Evolutionary conservation across 2,888 invertebrate species (phyloP), one percentile per base, ranked within the genome.

Genomic region (Cheilosia urbana): DNA sequence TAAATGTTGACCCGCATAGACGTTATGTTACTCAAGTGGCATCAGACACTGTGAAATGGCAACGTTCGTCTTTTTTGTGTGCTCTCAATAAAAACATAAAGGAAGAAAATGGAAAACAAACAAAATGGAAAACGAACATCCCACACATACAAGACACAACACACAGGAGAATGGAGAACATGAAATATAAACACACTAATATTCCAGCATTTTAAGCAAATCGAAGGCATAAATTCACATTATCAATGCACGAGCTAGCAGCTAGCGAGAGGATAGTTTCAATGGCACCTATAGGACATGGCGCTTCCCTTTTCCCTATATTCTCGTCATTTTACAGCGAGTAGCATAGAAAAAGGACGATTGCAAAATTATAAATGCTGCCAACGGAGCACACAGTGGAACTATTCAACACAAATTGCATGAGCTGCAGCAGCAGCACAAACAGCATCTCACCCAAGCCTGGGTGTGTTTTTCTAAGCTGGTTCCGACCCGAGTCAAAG

Each of bases 221-320:
- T 85, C 81, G 76, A 81, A 81, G 81, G 62, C 76, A 90, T 89
- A 90, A 90, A 91, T 89, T 90, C 89, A 89, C 90, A 91, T 91
- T 91, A 91, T 89, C 90, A 91, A 91, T 91, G 91, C 91, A 91
- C 91, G 91, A 91, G 88, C 90, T 90, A 71, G 75, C 79, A 79
- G 19, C 57, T 69, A 84, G 63, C 73, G 68, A 75, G 73, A 73
- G 51, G 65, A 65, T 45, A 79, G 65, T 72, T 68, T 34, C 66
- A 60, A 24, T 73, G 37, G 62, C 68, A 68, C 73, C 60, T 73
- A 30, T 2, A 19, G 71, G 53, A 71, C 78, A 19, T 40, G 63
- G 30, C 42, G 73, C 45, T 73, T 63, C 42, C 37, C 51, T 34
- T 34, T 73, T 63, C 42, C 37, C 51, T 34, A 76, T 81, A 71